Percentiles rank a stretch among this genome's conserved stretches.
Conservation (phyloP, 2,888 invertebrate species). For the Ariolimax columbianus region DNA sequence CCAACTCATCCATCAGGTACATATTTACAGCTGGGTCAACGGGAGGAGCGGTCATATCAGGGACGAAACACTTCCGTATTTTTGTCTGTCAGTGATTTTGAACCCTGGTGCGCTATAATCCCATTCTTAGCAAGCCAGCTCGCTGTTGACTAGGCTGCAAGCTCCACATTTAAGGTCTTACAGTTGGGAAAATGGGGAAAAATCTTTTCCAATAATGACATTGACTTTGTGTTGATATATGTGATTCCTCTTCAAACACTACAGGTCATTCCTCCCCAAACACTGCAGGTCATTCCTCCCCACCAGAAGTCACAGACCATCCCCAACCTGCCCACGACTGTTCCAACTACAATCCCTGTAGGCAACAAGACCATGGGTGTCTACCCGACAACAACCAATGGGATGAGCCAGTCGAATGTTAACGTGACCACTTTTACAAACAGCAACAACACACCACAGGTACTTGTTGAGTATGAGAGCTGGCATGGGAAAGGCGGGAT, state of each 20-base stretch:
- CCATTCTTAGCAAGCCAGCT: too few species aligned
- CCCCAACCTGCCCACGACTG: conserved; percentile 29
- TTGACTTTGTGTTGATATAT: too few species aligned
- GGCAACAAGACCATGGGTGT: not conserved
- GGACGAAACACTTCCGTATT: too few species aligned
- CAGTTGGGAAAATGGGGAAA: too few species aligned
- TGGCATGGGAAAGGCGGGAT: not conserved
- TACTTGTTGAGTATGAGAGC: not conserved
- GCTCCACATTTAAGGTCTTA: too few species aligned
- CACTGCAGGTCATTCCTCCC: not conserved
- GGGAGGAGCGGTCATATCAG: too few species aligned
- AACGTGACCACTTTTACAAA: not conserved
- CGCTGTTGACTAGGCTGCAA: too few species aligned
- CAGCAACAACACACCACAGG: not conserved
- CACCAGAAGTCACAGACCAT: not conserved
- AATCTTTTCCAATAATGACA: too few species aligned
- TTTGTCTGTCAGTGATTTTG: too few species aligned
- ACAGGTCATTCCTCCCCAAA: not conserved
- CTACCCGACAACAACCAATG: not conserved
- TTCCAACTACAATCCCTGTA: not conserved
- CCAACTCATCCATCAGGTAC: too few species aligned
- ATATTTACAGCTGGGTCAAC: too few species aligned
- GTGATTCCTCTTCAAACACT: not conserved
- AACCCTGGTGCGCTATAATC: too few species aligned
- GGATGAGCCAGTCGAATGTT: not conserved